phyloP scores from a whole-genome alignment of 2,797 vertebrate genomes.

The Cynodonichthys magdalenae region DNA sequence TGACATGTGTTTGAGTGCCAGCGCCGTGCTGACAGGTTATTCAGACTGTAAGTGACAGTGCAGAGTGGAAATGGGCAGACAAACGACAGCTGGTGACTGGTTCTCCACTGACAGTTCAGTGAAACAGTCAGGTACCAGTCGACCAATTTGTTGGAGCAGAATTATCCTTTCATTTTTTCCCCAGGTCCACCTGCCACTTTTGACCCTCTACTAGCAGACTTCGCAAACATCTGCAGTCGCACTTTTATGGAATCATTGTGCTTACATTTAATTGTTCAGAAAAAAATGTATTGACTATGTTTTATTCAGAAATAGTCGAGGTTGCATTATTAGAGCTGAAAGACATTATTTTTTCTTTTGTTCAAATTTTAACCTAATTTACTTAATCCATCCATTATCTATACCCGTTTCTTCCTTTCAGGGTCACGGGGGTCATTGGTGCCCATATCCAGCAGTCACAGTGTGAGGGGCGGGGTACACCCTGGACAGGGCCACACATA shows the following conservation, averaged over 20 bases:
- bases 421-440: too few relatives aligned
- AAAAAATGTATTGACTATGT: too few relatives aligned
- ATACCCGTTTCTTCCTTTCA: too few relatives aligned
- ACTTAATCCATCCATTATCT: too few relatives aligned
- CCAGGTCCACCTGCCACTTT: conserved; percentile 41
- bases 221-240: conserved; percentile 4
- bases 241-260: conserved; percentile 2
- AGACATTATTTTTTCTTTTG: too few relatives aligned
- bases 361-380: too few relatives aligned
- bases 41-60: conserved; percentile 12
- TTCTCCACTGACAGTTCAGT: conserved; percentile 34
- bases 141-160: conserved; percentile 25
- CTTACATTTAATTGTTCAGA: neutral
- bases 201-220: conserved; percentile 20
- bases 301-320: neutral
- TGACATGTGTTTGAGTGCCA: conserved; percentile 1
- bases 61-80: conserved; percentile 20
- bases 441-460: too few relatives aligned
- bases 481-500: too few relatives aligned
- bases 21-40: conserved; percentile 24
- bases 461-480: too few relatives aligned
- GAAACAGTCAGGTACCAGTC: conserved; percentile 37
- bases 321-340: neutral
- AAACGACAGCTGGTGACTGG: conserved; percentile 37
- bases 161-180: conserved; percentile 33